Percentiles rank a stretch among this genome's conserved stretches.
Evolutionary conservation across 2,888 invertebrate genomes (phyloP).

Genomic region (Ashinkailepas kermadecensis): DNA sequence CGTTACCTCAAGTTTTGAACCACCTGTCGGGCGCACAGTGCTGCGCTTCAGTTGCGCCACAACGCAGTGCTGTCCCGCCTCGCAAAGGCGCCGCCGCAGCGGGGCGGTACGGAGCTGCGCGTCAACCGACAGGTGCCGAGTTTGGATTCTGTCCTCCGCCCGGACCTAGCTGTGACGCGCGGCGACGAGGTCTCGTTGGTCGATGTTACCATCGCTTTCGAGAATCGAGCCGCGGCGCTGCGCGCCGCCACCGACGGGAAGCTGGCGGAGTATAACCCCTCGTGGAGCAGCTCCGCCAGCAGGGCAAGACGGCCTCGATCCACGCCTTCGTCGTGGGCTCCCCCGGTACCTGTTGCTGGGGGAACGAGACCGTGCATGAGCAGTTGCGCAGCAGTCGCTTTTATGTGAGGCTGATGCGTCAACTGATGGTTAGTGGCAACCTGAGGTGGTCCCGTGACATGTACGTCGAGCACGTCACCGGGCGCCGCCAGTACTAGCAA

Average conservation of each 20-base stretch:
- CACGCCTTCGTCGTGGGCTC: background rate
- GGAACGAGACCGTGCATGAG: background rate
- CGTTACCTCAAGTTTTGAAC: no score
- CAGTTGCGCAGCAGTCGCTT: background rate
- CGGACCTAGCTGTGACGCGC: background rate
- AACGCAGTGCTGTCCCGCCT: background rate
- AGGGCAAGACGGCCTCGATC: background rate
- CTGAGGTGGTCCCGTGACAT: constrained; percentile 39
- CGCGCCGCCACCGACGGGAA: background rate
- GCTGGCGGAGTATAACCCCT: background rate
- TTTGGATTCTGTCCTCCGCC: background rate
- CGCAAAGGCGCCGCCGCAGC: background rate
- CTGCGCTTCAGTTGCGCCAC: background rate
- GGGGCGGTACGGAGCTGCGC: background rate
- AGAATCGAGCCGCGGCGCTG: background rate
- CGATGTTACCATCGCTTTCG: background rate
- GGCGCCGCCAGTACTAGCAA: constrained; percentile 27
- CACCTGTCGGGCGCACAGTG: background rate
- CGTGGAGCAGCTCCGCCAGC: background rate
- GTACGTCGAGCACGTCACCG: constrained; percentile 39
- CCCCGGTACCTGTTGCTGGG: background rate
- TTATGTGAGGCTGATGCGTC: constrained; percentile 36
- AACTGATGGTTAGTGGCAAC: constrained; percentile 37
- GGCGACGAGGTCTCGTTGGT: background rate
- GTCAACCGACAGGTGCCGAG: background rate